phyloP scores from a whole-genome alignment of 2,797 vertebrate species.

The Gymnoscopelus braueri region DNA sequence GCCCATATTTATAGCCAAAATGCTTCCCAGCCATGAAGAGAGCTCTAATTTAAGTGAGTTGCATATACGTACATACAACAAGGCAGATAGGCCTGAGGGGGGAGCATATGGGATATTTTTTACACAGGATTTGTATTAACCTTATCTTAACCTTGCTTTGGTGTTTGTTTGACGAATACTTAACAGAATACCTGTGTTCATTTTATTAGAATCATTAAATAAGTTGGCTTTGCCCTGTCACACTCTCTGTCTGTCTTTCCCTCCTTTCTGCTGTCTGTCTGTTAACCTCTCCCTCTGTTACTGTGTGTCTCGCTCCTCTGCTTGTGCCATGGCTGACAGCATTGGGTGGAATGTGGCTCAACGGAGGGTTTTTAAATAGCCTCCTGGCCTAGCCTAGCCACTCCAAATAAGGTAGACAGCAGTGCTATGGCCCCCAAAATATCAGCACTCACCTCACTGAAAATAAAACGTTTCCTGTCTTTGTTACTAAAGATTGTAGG shows the following conservation, averaged over 20 bases:
- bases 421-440: conserved; percentile 71
- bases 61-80: conserved; percentile 32
- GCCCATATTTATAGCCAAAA: conserved; percentile 64
- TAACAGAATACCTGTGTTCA: background rate
- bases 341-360: conserved; percentile 76
- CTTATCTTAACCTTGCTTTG: background rate
- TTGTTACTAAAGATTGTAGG: conserved; percentile 22
- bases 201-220: background rate
- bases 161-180: background rate
- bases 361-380: conserved; percentile 84
- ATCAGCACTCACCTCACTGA: conserved; percentile 67
- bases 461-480: conserved; percentile 58
- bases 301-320: conserved; percentile 42
- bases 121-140: background rate
- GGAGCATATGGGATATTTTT: conserved; percentile 15
- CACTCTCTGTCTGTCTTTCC: too few species aligned
- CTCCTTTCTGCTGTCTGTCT: background rate
- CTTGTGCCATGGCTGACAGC: conserved; percentile 52
- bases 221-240: too few species aligned
- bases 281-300: background rate
- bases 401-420: conserved; percentile 81
- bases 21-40: conserved; percentile 40
- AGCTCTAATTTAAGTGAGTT: conserved; percentile 61
- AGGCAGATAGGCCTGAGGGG: conserved; percentile 17
- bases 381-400: conserved; percentile 61